phyloP scores from a whole-genome alignment of 2,888 invertebrate species.

The Phaonia tiefii region DNA sequence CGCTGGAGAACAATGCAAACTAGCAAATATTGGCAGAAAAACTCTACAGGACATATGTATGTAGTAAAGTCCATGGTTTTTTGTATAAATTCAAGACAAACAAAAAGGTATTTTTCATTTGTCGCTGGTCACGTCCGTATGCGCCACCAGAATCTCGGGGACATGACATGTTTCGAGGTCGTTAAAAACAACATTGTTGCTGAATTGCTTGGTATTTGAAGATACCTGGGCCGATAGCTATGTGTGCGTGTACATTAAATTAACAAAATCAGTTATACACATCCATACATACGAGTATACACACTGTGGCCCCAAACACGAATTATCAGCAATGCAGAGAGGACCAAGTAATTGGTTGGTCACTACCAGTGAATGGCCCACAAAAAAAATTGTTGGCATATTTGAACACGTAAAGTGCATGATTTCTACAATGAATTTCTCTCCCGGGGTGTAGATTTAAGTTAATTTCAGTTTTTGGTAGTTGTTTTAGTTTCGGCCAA shows the following conservation, averaged over 20 bases:
- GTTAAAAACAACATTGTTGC: neutral
- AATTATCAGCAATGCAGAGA: neutral
- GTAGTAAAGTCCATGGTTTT: too few species aligned
- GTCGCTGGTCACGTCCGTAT: conserved; percentile 12
- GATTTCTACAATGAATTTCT: conserved; percentile 29
- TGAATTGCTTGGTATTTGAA: neutral
- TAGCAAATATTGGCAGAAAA: neutral
- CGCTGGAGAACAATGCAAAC: neutral
- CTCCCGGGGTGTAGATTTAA: neutral
- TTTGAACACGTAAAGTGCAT: conserved; percentile 63
- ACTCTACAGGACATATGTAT: too few species aligned
- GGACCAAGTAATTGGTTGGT: neutral
- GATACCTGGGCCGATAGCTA: conserved; percentile 12
- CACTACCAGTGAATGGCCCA: conserved; percentile 16
- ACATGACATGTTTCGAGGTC: conserved; percentile 29
- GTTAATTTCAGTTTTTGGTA: conserved; percentile 25
- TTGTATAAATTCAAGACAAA: conserved; percentile 27
- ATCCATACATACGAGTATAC: too few species aligned
- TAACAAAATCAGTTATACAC: conserved; percentile 2
- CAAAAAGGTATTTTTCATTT: conserved; percentile 20
- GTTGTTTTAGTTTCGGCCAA: conserved; percentile 7
- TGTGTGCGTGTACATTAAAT: conserved; percentile 21
- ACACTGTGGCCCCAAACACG: too few species aligned
- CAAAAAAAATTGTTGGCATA: neutral
- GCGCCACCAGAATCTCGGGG: neutral